Base-by-base conservation (phyloP, 2,797 vertebrate genomes). In the Apodemus agrarius region DNA sequence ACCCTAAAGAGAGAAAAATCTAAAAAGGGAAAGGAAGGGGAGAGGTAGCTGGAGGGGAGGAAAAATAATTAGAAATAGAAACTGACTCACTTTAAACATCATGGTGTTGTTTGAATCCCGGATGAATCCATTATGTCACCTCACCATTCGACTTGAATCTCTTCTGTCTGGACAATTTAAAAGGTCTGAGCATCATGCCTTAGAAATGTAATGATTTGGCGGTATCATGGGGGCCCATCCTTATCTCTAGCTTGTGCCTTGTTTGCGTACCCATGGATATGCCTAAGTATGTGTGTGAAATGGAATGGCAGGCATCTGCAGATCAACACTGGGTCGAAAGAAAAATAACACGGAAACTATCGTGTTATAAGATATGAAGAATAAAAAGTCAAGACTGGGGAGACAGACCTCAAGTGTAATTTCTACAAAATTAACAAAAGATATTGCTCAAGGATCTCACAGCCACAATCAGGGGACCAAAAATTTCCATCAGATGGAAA, bases 321-420 rank as follows among this genome's bases (percentile, higher is more conserved):
- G 24, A 52, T 34, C 24, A 91, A 86, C 67, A 9, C n/a, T 12
- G 0, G 1, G 6, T 1, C 29, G 16, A 75, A 43, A 89, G 80
- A 17, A 82, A 82, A 52, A 94, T 43, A 54, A 78, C 6, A 81
- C n/a, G 65, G 31, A 90, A 74, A 54, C 52, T 83, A 94, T 75
- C 10, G 52, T 29, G 57, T 57, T 29, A 76, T 67, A 46, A 52
- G 65, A 46, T 78, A 54, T 29, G 19, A 93, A 95, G 37, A 79
- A 84, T 11, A 24, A 37, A 91, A 81, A 79, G n/a, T 89, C 9
- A 95, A 89, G 17, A 86, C 17, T 52, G 34, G 61, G 24, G 34
- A 84, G 29, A 43, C 29, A 91, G 91, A 46, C 0, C 10, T 34
- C 57, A 9, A 29, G 54, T 79, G 1, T 43, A 82, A 82, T 84